Conservation (phyloP, 2,888 invertebrate species). For the Rotaria sp. region DNA sequence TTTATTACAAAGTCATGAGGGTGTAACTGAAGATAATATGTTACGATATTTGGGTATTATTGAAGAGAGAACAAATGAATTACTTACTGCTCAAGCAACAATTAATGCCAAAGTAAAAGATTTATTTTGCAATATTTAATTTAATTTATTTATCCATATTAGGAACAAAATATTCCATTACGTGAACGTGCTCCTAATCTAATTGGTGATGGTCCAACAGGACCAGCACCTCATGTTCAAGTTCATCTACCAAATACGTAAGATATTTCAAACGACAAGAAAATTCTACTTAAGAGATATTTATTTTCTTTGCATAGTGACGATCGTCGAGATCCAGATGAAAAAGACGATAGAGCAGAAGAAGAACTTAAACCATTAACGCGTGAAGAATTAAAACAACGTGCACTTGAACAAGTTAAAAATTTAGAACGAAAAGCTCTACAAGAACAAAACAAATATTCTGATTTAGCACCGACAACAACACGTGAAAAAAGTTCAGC, state of each 20-base stretch:
- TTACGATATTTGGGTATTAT: conserved; percentile 73
- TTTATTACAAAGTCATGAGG: conserved; percentile 59
- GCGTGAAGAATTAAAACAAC: neutral
- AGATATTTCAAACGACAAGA: neutral
- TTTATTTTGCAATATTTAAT: neutral
- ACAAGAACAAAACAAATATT: neutral
- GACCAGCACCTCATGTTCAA: neutral
- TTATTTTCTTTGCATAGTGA: neutral
- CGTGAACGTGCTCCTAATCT: neutral
- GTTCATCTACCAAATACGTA: neutral
- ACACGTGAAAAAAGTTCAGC: neutral
- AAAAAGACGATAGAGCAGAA: neutral
- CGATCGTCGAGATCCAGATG: neutral
- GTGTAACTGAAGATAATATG: conserved; percentile 70
- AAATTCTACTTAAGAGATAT: too few relatives aligned
- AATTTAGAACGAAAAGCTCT: neutral
- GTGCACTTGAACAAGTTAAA: neutral
- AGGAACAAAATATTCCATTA: neutral
- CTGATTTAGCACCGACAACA: neutral
- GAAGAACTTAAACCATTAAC: neutral
- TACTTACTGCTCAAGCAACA: conserved; percentile 56
- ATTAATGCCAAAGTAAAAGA: conserved; percentile 43
- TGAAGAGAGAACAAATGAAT: conserved; percentile 68
- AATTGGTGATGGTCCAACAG: neutral
- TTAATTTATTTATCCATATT: neutral